Percentiles rank a stretch among this genome's conserved stretches.
Conservation (phyloP, 2,888 invertebrate species). For the Andrena trimmerana region DNA sequence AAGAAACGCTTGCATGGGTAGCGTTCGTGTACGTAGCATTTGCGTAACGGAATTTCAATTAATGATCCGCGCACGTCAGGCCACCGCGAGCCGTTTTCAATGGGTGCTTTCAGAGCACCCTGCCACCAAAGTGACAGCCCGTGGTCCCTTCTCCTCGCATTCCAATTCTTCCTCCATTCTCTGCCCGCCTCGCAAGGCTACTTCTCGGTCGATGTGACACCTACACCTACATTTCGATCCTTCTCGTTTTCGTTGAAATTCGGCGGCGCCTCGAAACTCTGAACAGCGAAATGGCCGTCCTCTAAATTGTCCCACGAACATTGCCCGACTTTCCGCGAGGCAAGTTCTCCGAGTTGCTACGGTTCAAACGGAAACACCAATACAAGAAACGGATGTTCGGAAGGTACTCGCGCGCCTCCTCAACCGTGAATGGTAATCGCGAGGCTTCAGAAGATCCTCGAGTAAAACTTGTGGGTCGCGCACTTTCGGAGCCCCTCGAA, state of each 20-base stretch:
- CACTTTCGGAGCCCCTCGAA: constrained; percentile 31
- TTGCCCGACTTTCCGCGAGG: background rate
- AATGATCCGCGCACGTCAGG: constrained; percentile 66
- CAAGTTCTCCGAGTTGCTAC: background rate
- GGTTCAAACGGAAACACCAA: constrained; percentile 8
- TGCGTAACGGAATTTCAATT: constrained; percentile 71
- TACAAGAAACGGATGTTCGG: constrained; percentile 22
- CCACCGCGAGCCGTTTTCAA: constrained; percentile 65
- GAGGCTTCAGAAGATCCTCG: constrained; percentile 37
- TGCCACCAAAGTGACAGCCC: constrained; percentile 56
- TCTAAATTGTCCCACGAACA: too few relatives aligned
- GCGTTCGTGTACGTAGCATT: constrained; percentile 46
- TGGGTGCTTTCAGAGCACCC: constrained; percentile 63
- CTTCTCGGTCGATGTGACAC: constrained; percentile 5
- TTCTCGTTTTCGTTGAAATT: background rate
- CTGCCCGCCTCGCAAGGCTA: background rate
- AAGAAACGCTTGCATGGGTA: background rate
- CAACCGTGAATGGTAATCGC: constrained; percentile 43
- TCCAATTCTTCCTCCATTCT: constrained; percentile 38
- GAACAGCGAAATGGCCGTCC: too few relatives aligned
- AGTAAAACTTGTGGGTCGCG: constrained; percentile 39
- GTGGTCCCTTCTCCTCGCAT: constrained; percentile 26
- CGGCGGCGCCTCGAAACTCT: too few relatives aligned
- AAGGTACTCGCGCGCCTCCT: constrained; percentile 24
- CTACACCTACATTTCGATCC: background rate